These are phyloP conservation scores for Melanerpes formicivorus DNA, from an alignment of 2,113 vertebrate genomes.

Conservation along the genomic window DNA sequence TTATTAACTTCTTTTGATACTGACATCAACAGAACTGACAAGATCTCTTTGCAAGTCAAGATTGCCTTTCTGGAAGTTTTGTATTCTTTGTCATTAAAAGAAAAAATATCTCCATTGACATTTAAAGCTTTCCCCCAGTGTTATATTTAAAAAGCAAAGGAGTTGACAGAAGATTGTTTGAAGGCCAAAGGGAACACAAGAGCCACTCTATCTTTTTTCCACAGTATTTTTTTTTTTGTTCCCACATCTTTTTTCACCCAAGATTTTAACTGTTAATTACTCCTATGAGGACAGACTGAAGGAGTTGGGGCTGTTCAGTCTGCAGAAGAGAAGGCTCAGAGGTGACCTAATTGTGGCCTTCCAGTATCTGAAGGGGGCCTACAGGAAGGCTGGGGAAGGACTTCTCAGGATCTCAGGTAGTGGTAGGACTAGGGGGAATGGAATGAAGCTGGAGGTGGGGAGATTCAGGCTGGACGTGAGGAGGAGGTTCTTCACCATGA, in stretches of 20 bases:
- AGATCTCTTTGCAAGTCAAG: slow-evolving; percentile 52
- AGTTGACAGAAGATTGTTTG: background rate
- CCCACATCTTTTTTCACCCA: background rate
- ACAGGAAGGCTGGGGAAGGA: too few relatives aligned
- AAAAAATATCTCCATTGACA: slow-evolving; percentile 24
- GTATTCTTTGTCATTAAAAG: slow-evolving; percentile 27
- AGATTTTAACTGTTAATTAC: background rate
- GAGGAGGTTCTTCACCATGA: too few relatives aligned
- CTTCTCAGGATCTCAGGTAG: too few relatives aligned
- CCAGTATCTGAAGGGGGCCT: too few relatives aligned
- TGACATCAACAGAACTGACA: slow-evolving; percentile 60
- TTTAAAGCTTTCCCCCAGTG: slow-evolving; percentile 30
- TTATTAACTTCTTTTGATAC: slow-evolving; percentile 61
- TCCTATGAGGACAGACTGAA: too few relatives aligned
- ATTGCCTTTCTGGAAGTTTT: slow-evolving; percentile 25
- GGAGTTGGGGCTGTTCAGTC: too few relatives aligned
- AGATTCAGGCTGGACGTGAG: too few relatives aligned
- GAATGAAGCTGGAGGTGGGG: too few relatives aligned
- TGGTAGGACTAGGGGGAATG: too few relatives aligned
- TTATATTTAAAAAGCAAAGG: background rate
- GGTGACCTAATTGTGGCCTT: too few relatives aligned
- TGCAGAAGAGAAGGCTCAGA: too few relatives aligned
- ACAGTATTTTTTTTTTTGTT: background rate
- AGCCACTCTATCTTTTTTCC: background rate
- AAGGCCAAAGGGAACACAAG: background rate